A percentile compares a stretch with the other conserved stretches of the same genome.
Conservation (phyloP, 2,797 vertebrate genomes). For the Oreonectes daqikongensis region DNA sequence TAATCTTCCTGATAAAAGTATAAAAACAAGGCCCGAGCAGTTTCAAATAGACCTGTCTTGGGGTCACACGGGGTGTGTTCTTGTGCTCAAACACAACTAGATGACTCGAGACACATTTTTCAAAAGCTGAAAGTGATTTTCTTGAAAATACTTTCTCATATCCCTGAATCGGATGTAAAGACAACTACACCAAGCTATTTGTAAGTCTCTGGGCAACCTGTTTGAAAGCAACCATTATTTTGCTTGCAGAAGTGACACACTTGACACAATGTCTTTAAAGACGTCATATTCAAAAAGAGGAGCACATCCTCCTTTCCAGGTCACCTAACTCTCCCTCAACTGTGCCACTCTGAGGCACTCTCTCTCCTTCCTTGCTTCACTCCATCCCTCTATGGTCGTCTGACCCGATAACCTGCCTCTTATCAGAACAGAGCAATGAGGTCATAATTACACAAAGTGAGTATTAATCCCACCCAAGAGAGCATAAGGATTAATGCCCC, state of each 20-base stretch:
- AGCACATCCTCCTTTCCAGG: background rate
- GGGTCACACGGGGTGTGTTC: background rate
- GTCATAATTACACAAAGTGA: constrained; percentile 48
- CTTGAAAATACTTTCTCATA: background rate
- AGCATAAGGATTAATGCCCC: constrained; percentile 47
- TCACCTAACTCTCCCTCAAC: background rate
- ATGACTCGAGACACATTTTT: background rate
- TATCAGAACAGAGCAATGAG: constrained; percentile 42
- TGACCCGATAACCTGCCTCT: constrained; percentile 21
- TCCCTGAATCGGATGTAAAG: background rate
- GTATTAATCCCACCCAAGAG: constrained; percentile 52
- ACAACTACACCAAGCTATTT: background rate
- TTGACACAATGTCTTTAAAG: background rate
- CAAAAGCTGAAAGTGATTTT: background rate
- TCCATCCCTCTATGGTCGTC: background rate
- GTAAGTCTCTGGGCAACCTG: background rate
- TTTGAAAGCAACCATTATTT: background rate
- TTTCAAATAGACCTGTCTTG: background rate
- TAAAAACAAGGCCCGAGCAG: constrained; percentile 7
- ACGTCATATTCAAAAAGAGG: background rate
- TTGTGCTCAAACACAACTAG: no score
- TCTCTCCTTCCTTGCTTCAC: background rate
- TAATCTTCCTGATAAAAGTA: constrained; percentile 24
- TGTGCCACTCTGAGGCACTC: background rate
- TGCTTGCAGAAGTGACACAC: background rate